A percentile compares a stretch with the other conserved stretches of the same genome.
phyloP scores from a whole-genome alignment of 1,140 invertebrate species.

The Steinernema feltiae region DNA sequence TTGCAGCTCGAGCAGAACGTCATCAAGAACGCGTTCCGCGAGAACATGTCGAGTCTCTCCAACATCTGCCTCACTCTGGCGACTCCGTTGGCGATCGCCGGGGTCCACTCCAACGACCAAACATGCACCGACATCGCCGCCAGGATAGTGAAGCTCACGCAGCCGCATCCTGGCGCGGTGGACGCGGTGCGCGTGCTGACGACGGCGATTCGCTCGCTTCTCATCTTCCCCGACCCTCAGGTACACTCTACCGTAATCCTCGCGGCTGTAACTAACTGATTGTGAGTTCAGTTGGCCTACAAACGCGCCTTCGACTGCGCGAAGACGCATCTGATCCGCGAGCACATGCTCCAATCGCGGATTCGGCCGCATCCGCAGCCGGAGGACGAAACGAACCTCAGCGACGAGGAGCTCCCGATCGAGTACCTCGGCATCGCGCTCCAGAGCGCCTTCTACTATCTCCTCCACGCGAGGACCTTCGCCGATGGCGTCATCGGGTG shows the following conservation, averaged over 20 bases:
- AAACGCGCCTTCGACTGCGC: constrained; percentile 17
- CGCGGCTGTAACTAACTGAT: no score
- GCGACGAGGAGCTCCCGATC: constrained; percentile 22
- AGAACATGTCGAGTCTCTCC: constrained; percentile 20
- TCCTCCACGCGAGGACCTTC: constrained; percentile 21
- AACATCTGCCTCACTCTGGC: constrained; percentile 25
- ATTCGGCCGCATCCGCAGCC: constrained; percentile 22
- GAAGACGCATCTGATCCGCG: constrained; percentile 11
- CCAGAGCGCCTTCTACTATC: constrained; percentile 28
- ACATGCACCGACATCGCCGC: not conserved
- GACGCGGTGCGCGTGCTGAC: constrained; percentile 20
- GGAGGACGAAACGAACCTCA: constrained; percentile 17
- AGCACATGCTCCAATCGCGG: constrained; percentile 17
- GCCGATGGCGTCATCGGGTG: constrained; percentile 21
- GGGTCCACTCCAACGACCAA: not conserved
- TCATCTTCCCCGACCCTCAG: constrained; percentile 23
- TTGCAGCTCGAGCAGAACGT: constrained; percentile 21
- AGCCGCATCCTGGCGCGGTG: constrained; percentile 18
- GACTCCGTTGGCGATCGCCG: constrained; percentile 18
- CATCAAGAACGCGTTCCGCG: constrained; percentile 8
- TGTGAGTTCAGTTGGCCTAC: constrained; percentile 21
- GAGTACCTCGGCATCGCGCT: constrained; percentile 29
- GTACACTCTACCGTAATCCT: no score
- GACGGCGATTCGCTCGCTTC: constrained; percentile 16
- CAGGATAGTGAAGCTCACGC: constrained; percentile 15